Conservation (phyloP, 2,888 invertebrate species). For the Caenorhabditis sp. region DNA sequence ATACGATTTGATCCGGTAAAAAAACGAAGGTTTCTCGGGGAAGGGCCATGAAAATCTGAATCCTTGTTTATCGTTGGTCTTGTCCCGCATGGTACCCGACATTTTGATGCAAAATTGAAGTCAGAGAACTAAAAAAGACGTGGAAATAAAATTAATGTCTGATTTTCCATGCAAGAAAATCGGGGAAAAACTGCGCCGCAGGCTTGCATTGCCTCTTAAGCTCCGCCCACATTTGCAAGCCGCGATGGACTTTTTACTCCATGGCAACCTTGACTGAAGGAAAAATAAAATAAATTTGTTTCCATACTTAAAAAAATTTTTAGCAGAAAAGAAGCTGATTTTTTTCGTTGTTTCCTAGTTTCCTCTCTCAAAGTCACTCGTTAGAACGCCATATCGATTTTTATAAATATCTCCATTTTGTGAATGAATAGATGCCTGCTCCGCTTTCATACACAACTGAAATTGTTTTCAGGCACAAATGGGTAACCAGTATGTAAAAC, state of each 20-base stretch:
- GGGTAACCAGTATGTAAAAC: slow-evolving; percentile 82
- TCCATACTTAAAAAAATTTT: background rate
- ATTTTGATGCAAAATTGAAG: slow-evolving; percentile 50
- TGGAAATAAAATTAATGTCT: slow-evolving; percentile 3
- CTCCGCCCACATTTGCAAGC: slow-evolving; percentile 51
- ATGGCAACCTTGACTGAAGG: slow-evolving; percentile 38
- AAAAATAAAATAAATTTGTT: background rate
- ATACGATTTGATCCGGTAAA: slow-evolving; percentile 76
- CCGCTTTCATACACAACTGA: background rate
- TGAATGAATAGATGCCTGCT: background rate
- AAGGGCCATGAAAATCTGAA: slow-evolving; percentile 82
- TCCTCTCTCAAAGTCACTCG: too few species aligned
- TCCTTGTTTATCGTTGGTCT: slow-evolving; percentile 63
- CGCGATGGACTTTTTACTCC: slow-evolving; percentile 59
- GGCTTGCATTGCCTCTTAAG: slow-evolving; percentile 17
- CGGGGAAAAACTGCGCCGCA: slow-evolving; percentile 36
- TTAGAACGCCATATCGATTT: background rate
- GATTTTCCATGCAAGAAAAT: background rate
- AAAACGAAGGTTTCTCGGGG: slow-evolving; percentile 72
- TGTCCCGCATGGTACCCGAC: slow-evolving; percentile 71
- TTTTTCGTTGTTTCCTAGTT: too few species aligned
- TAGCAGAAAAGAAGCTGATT: background rate
- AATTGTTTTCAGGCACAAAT: slow-evolving; percentile 65
- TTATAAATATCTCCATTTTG: background rate
- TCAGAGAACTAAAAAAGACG: slow-evolving; percentile 1